Conservation (phyloP, 2,113 vertebrate genomes). For the Pandion haliaetus region DNA sequence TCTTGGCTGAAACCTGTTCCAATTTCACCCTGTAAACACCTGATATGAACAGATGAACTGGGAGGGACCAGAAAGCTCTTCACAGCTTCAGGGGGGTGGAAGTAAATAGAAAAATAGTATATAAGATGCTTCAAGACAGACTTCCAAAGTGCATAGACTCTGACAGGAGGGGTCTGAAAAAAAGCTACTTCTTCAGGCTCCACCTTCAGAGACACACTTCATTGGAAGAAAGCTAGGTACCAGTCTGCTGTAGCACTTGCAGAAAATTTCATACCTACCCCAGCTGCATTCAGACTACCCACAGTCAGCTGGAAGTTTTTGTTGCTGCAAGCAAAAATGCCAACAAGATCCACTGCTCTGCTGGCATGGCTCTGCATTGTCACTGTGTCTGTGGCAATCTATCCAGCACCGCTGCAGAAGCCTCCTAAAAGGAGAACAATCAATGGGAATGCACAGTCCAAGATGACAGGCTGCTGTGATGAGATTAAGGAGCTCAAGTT, state of each 20-base stretch:
- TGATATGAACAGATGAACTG: constrained; percentile 68
- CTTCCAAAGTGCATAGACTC: constrained; percentile 51
- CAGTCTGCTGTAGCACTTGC: background rate
- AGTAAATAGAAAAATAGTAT: constrained; percentile 82
- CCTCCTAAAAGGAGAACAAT: constrained; percentile 60
- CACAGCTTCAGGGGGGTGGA: constrained; percentile 69
- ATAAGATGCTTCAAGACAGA: constrained; percentile 85
- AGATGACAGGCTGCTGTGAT: constrained; percentile 81
- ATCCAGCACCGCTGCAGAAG: constrained; percentile 77
- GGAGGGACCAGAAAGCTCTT: constrained; percentile 61
- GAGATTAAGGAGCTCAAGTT: constrained; percentile 87
- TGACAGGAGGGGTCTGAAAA: constrained; percentile 44
- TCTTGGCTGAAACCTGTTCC: constrained; percentile 42
- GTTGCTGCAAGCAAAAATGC: constrained; percentile 63
- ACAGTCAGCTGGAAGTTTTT: constrained; percentile 6
- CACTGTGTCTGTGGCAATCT: background rate
- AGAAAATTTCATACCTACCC: background rate
- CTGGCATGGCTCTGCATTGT: constrained; percentile 67
- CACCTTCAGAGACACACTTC: constrained; percentile 39
- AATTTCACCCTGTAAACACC: constrained; percentile 71
- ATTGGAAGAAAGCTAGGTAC: constrained; percentile 36
- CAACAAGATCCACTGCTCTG: constrained; percentile 11
- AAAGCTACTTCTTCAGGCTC: constrained; percentile 21
- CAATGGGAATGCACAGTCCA: constrained; percentile 49
- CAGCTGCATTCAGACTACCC: background rate